These are phyloP conservation scores for Microcaecilia unicolor DNA, from an alignment of 2,797 vertebrate genomes.

Conservation along the genomic window DNA sequence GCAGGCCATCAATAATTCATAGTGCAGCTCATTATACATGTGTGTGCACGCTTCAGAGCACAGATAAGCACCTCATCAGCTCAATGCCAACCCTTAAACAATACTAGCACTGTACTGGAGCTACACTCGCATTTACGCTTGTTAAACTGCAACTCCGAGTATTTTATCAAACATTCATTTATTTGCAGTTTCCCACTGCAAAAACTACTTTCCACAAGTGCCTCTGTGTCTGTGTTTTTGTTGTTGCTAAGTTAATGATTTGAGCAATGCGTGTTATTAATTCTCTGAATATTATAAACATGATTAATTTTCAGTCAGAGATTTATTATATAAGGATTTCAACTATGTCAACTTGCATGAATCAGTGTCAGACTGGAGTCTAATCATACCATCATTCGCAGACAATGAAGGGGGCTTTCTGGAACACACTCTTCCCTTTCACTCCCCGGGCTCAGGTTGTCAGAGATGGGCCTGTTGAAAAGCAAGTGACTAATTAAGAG, in stretches of 20 bases:
- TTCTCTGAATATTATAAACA: constrained; percentile 89
- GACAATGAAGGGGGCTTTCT: too few relatives aligned
- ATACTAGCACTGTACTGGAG: constrained; percentile 89
- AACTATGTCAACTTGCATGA: constrained; percentile 72
- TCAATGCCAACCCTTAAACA: constrained; percentile 94
- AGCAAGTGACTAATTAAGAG: too few relatives aligned
- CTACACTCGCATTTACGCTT: constrained; percentile 90
- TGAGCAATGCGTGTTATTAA: constrained; percentile 83
- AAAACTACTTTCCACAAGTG: constrained; percentile 65
- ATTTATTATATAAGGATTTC: constrained; percentile 76
- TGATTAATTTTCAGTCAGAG: constrained; percentile 93
- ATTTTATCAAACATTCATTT: constrained; percentile 98
- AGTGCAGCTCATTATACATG: constrained; percentile 97
- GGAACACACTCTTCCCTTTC: too few relatives aligned
- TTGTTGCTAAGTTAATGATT: constrained; percentile 82
- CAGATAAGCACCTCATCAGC: constrained; percentile 93
- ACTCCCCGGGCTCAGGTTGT: too few relatives aligned
- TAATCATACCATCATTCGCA: too few relatives aligned
- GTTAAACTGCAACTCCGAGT: constrained; percentile 97
- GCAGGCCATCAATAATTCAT: constrained; percentile 99
- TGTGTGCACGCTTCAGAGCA: constrained; percentile 83
- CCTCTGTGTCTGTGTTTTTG: constrained; percentile 23
- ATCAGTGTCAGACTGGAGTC: constrained; percentile 59
- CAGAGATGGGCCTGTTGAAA: too few relatives aligned
- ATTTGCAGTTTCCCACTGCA: constrained; percentile 70